Conservation (phyloP, 2,888 invertebrate genomes). For the Lepidochrysops patricia region DNA sequence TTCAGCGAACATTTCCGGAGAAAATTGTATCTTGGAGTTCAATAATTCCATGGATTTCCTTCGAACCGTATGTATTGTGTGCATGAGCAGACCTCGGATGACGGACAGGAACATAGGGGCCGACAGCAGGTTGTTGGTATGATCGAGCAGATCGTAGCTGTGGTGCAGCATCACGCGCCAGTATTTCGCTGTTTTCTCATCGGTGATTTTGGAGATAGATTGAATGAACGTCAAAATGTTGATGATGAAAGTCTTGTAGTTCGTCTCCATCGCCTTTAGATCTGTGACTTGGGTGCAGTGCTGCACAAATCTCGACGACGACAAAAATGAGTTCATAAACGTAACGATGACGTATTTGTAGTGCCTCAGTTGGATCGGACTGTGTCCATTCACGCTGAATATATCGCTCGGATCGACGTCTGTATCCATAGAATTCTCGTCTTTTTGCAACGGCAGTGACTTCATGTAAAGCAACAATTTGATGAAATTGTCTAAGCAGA, state of each 20-base stretch:
- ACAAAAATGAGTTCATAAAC: constrained; percentile 81
- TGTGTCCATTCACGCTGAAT: constrained; percentile 78
- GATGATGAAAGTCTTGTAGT: constrained; percentile 81
- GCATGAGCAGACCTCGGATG: constrained; percentile 81
- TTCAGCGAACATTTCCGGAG: constrained; percentile 74
- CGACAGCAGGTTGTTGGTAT: constrained; percentile 85
- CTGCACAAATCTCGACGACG: constrained; percentile 80
- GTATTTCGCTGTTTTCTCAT: constrained; percentile 80
- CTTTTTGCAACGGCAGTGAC: constrained; percentile 78
- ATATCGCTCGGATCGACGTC: constrained; percentile 62
- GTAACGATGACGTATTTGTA: constrained; percentile 87
- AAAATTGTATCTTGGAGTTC: constrained; percentile 84
- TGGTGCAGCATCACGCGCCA: constrained; percentile 88
- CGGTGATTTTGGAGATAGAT: constrained; percentile 76
- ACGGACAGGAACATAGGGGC: constrained; percentile 86
- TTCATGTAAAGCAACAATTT: constrained; percentile 79
- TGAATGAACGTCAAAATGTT: constrained; percentile 80
- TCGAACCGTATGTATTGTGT: constrained; percentile 81
- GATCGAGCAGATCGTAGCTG: constrained; percentile 85
- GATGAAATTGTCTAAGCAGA: constrained; percentile 78
- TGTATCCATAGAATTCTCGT: constrained; percentile 59
- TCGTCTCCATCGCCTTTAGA: constrained; percentile 67
- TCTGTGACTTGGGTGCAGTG: constrained; percentile 73
- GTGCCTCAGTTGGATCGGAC: constrained; percentile 85
- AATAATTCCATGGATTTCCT: constrained; percentile 90